Evolutionary conservation across 2,888 invertebrate species (phyloP).

Genomic region (Disparrhopalites patrizii): DNA sequence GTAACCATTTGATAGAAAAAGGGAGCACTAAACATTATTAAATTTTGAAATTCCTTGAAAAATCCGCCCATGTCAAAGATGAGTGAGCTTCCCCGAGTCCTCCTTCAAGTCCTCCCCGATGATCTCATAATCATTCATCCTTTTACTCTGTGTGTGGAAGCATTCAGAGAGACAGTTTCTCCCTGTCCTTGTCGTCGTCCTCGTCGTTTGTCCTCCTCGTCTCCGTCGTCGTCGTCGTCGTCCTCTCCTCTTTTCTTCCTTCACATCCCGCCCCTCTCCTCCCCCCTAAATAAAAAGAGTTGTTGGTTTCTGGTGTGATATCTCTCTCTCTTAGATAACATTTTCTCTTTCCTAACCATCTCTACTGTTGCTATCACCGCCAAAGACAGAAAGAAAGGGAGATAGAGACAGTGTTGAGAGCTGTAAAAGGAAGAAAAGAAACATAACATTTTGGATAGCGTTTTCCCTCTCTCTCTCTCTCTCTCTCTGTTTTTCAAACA

Average conservation of each 20-base stretch:
- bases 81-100: not conserved
- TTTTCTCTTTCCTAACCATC: not conserved
- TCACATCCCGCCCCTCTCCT: not conserved
- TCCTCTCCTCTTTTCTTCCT: not conserved
- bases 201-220: not conserved
- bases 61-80: not conserved
- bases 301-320: not conserved
- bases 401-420: not conserved
- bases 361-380: not conserved
- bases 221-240: not conserved
- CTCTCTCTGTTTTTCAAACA: too few relatives aligned
- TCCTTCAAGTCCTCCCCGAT: too few relatives aligned
- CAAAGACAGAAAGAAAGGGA: not conserved
- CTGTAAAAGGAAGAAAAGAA: not conserved
- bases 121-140: constrained; percentile 10
- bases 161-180: not conserved
- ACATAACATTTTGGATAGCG: too few relatives aligned
- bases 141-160: not conserved
- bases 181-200: not conserved
- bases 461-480: too few relatives aligned
- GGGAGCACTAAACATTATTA: not conserved
- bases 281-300: too few relatives aligned
- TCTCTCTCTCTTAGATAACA: not conserved
- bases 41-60: not conserved
- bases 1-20: too few relatives aligned